These are phyloP conservation scores for Physocephala rufipes DNA, from an alignment of 2,888 invertebrate species.

Conservation along the genomic window DNA sequence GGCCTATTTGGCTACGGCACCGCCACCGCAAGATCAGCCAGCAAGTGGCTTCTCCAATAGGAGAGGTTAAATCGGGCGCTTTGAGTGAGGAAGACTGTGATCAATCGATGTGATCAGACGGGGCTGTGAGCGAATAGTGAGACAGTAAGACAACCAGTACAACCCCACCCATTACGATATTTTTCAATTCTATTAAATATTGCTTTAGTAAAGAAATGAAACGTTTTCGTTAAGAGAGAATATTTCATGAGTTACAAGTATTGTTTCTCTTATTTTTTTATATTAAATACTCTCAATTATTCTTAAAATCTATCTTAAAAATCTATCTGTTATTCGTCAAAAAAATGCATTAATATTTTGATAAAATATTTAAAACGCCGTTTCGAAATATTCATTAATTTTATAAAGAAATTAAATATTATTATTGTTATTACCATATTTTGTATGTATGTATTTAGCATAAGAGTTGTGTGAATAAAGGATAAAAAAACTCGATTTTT, in stretches of 20 bases:
- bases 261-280: neutral
- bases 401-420: no score
- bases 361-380: neutral
- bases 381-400: no score
- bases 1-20: constrained; percentile 73
- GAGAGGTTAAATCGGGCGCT: constrained; percentile 57
- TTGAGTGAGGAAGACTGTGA: no score
- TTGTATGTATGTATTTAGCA: no score
- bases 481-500: no score
- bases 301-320: no score
- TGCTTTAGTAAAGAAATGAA: neutral
- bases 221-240: neutral
- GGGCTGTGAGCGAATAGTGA: neutral
- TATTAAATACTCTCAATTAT: neutral
- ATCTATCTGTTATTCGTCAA: neutral
- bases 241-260: neutral
- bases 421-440: no score
- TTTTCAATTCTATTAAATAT: no score
- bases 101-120: neutral
- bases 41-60: constrained; percentile 47
- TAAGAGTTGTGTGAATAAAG: no score
- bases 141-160: no score
- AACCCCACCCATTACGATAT: neutral
- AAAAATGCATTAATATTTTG: neutral
- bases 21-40: constrained; percentile 63